phyloP scores from a whole-genome alignment of 2,888 invertebrate species.

The Theodoxus fluviatilis region DNA sequence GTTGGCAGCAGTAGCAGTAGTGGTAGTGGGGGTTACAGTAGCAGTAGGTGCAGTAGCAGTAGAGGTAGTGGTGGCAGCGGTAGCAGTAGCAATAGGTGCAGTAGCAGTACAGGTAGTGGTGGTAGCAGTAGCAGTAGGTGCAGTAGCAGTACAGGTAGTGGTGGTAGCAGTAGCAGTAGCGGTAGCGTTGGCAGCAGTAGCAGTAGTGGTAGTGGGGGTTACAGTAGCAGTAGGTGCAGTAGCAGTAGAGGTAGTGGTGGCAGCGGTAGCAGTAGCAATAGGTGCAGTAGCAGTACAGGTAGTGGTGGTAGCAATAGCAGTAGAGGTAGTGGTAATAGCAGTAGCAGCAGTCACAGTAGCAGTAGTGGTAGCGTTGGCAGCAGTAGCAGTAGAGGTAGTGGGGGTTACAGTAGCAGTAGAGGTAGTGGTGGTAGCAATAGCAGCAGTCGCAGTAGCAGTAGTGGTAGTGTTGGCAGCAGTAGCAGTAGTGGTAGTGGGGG shows the following conservation, averaged over 20 bases:
- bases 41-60: too few relatives aligned
- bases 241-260: not conserved
- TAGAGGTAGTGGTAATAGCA: not conserved
- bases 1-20: too few relatives aligned
- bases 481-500: not conserved
- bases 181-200: too few relatives aligned
- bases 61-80: too few relatives aligned
- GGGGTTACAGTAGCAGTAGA: not conserved
- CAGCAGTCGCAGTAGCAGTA: slow-evolving; percentile 3
- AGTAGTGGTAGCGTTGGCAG: not conserved
- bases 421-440: not conserved
- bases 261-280: slow-evolving; percentile 10
- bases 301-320: slow-evolving; percentile 10
- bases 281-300: not conserved
- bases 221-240: not conserved
- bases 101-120: too few relatives aligned
- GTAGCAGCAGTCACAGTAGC: not conserved
- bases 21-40: too few relatives aligned
- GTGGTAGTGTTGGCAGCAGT: too few relatives aligned
- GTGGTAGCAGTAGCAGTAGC: too few relatives aligned
- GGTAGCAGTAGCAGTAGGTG: too few relatives aligned
- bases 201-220: not conserved
- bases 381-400: not conserved
- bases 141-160: too few relatives aligned
- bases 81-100: too few relatives aligned